A percentile compares a stretch with the other conserved stretches of the same genome.
Evolutionary conservation across 1,140 invertebrate genomes (phyloP).

Genomic region (Lordiphosa clarofinis): DNA sequence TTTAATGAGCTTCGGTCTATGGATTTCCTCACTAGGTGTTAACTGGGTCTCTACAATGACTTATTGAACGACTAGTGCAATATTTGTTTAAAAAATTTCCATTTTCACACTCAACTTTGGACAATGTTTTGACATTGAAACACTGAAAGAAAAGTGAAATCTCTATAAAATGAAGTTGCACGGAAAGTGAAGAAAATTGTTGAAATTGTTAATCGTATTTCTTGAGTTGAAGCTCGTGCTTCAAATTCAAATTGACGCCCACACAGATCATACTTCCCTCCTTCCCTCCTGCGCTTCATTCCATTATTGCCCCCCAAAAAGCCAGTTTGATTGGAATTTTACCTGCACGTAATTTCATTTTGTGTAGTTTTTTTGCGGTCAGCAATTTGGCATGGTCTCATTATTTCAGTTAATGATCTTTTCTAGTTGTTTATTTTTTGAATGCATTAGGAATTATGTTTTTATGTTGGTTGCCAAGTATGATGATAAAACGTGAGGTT

Average conservation of each 20-base stretch:
- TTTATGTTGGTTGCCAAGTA: neutral
- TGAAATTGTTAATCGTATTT: slow-evolving; percentile 12
- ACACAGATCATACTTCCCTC: slow-evolving; percentile 24
- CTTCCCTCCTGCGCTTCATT: neutral
- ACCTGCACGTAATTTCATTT: slow-evolving; percentile 39
- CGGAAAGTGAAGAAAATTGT: no score
- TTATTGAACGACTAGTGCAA: no score
- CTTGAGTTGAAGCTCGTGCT: slow-evolving; percentile 34
- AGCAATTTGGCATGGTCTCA: slow-evolving; percentile 58
- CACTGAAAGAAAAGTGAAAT: no score
- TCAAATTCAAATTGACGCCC: slow-evolving; percentile 44
- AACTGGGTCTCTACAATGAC: no score
- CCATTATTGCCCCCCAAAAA: neutral
- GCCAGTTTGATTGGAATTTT: slow-evolving; percentile 10
- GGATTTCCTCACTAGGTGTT: no score
- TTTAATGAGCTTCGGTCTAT: no score
- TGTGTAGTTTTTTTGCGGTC: slow-evolving; percentile 40
- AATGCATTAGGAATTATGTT: no score
- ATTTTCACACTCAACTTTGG: no score
- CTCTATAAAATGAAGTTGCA: no score
- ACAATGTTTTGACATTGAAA: no score
- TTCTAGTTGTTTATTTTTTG: slow-evolving; percentile 27
- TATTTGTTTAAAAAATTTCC: no score
- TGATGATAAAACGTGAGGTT: slow-evolving; percentile 11
- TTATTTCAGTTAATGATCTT: slow-evolving; percentile 60